Percentiles rank a stretch among this genome's conserved stretches.
Conservation (phyloP, 2,113 vertebrate species). For the Ciconia stormi region DNA sequence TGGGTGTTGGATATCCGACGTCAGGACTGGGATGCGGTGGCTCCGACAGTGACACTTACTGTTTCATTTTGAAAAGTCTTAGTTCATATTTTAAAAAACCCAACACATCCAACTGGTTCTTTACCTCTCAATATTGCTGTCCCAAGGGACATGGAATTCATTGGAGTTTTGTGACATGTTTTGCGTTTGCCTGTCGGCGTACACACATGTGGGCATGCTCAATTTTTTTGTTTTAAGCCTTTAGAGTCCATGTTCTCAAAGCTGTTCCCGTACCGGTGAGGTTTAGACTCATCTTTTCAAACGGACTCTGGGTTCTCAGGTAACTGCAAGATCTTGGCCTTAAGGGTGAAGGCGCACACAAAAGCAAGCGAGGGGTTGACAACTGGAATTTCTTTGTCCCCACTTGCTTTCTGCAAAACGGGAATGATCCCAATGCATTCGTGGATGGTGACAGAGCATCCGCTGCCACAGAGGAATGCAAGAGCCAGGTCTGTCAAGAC, state of each 20-base stretch:
- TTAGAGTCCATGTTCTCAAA: not conserved
- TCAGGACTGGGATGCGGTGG: not conserved
- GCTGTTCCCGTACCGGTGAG: not conserved
- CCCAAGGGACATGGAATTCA: not conserved
- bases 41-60: accelerated
- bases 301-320: not conserved
- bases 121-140: not conserved
- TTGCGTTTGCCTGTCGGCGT: not conserved
- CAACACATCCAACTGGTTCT: not conserved
- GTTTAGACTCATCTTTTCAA: not conserved
- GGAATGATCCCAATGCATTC: not conserved
- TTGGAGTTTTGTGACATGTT: not conserved
- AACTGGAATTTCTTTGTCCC: slow-evolving; percentile 18
- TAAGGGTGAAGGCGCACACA: not conserved
- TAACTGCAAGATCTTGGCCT: not conserved
- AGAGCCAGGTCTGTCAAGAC: not conserved
- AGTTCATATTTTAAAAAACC: accelerated
- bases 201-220: not conserved
- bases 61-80: not conserved
- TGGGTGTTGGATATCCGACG: not conserved
- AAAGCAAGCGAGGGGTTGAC: not conserved
- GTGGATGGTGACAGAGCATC: not conserved
- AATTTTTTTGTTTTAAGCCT: not conserved
- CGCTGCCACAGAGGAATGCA: not conserved
- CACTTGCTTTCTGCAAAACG: not conserved